phyloP scores from a whole-genome alignment of 2,888 invertebrate species.

The Protophormia terraenovae region DNA sequence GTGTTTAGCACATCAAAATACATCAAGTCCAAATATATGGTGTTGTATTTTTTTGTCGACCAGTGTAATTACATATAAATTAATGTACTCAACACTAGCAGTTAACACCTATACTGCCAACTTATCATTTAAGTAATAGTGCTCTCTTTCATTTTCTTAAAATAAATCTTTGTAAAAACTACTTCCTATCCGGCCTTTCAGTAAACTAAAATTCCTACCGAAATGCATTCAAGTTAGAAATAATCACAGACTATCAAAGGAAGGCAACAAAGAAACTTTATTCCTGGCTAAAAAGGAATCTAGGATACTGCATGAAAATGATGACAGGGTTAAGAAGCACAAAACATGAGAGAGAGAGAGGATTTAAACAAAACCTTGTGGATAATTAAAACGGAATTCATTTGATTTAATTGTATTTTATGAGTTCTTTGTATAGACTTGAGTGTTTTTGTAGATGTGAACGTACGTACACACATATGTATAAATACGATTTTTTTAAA shows the following conservation, averaged over 20 bases:
- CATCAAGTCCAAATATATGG: no score
- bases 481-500: background rate
- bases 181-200: background rate
- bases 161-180: background rate
- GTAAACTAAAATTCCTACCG: background rate
- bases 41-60: no score
- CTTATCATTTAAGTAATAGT: no score
- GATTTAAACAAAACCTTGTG: conserved; percentile 32
- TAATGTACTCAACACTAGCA: no score
- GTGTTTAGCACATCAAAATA: no score
- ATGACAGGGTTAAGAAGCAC: conserved; percentile 4
- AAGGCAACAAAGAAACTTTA: background rate
- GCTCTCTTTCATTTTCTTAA: no score
- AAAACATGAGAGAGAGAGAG: conserved; percentile 4
- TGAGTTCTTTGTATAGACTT: conserved; percentile 19
- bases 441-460: background rate
- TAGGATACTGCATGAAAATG: background rate
- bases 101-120: no score
- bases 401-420: conserved; percentile 58
- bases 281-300: background rate
- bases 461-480: background rate
- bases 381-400: conserved; percentile 53
- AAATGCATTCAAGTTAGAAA: background rate
- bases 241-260: background rate
- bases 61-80: no score